Evolutionary conservation across 2,888 invertebrate species (phyloP).

Genomic region (Ecliptopera silaceata): DNA sequence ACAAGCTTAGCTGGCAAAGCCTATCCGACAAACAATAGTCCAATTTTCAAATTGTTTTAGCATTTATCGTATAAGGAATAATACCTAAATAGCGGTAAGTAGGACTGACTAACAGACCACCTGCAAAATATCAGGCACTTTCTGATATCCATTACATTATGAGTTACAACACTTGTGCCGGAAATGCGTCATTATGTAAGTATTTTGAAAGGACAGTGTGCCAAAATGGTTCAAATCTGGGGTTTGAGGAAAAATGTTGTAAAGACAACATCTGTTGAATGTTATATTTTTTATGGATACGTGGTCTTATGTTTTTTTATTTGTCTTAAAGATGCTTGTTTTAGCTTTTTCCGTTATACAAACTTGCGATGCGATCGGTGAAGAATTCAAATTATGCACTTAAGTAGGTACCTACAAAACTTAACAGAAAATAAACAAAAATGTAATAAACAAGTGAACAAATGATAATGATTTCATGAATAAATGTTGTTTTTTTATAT

Average conservation of each 20-base stretch:
- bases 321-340: no score
- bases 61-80: constrained; percentile 27
- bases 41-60: constrained; percentile 21
- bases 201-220: constrained; percentile 25
- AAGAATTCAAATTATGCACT: no score
- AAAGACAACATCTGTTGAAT: not conserved
- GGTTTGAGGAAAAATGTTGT: constrained; percentile 13
- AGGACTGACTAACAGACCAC: constrained; percentile 31
- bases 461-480: constrained; percentile 17
- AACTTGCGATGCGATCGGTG: no score
- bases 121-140: constrained; percentile 34
- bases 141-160: constrained; percentile 20
- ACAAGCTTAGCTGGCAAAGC: no score
- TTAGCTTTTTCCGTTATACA: no score
- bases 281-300: no score
- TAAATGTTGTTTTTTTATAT: constrained; percentile 21
- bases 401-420: no score
- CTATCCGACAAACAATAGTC: constrained; percentile 9
- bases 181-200: constrained; percentile 32
- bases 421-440: no score
- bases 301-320: no score
- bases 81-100: constrained; percentile 17
- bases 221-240: constrained; percentile 10
- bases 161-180: constrained; percentile 25
- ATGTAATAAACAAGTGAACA: constrained; percentile 17